phyloP scores from a whole-genome alignment of 1,140 invertebrate species.

The Dinothrombium tinctorium region DNA sequence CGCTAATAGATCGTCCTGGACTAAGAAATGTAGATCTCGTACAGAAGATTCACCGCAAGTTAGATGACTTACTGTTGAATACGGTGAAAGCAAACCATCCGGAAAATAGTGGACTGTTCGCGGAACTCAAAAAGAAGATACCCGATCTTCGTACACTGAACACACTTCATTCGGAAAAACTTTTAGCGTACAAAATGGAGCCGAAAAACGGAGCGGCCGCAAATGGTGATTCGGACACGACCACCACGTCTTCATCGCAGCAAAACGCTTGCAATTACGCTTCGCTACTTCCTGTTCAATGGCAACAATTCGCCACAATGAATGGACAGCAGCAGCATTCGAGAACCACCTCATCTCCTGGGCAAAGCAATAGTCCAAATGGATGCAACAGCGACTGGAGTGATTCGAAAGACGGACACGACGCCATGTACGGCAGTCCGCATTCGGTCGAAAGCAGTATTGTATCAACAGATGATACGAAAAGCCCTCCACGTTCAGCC shows the following conservation, averaged over 20 bases:
- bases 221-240: constrained; percentile 14
- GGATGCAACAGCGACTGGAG: constrained; percentile 12
- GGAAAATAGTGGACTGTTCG: constrained; percentile 38
- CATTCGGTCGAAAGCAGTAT: constrained; percentile 19
- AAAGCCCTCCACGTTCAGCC: constrained; percentile 37
- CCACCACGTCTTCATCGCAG: constrained; percentile 11
- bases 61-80: constrained; percentile 61
- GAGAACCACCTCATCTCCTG: constrained; percentile 6
- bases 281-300: constrained; percentile 3
- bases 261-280: constrained; percentile 1
- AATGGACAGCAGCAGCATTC: too few species aligned
- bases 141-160: constrained; percentile 82
- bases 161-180: constrained; percentile 82
- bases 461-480: constrained; percentile 32
- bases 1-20: constrained; percentile 49
- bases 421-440: constrained; percentile 32
- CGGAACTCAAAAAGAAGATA: constrained; percentile 73
- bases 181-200: constrained; percentile 68
- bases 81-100: constrained; percentile 50
- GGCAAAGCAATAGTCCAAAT: not conserved
- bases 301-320: constrained; percentile 3
- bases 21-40: constrained; percentile 71
- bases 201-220: constrained; percentile 25
- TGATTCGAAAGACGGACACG: constrained; percentile 21
- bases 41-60: constrained; percentile 66